Conservation (phyloP, 2,113 vertebrate genomes). For the Lonchura striata region DNA sequence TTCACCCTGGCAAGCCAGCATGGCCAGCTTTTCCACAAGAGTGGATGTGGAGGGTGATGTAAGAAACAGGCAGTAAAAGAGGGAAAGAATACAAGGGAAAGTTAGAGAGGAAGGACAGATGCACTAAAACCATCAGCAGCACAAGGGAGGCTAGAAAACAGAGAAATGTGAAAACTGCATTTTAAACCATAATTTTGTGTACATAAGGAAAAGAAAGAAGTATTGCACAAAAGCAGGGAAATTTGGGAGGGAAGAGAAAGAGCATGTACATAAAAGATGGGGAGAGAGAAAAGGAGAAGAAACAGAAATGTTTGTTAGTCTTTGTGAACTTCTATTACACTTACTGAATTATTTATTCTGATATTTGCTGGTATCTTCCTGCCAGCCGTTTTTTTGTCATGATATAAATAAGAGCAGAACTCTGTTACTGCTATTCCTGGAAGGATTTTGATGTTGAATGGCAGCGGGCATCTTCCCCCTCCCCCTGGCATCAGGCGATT, state of each 20-base stretch:
- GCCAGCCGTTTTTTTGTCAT: slow-evolving; percentile 37
- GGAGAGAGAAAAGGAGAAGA: background rate
- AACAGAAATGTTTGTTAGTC: background rate
- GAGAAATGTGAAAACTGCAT: background rate
- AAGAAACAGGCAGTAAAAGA: background rate
- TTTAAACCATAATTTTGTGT: background rate
- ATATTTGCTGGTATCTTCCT: slow-evolving; percentile 44
- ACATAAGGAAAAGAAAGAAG: background rate
- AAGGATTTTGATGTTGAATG: slow-evolving; percentile 35
- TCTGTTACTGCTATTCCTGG: background rate
- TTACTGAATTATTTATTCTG: slow-evolving; percentile 50
- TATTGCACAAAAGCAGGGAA: background rate
- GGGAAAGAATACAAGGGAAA: background rate
- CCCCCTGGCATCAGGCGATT: slow-evolving; percentile 41
- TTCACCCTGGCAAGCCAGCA: background rate
- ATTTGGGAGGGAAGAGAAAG: background rate
- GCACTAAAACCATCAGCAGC: background rate
- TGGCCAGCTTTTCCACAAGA: background rate
- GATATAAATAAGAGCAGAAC: slow-evolving; percentile 24
- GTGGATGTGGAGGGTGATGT: background rate
- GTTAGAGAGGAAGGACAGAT: background rate
- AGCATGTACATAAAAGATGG: background rate
- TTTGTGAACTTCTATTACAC: background rate
- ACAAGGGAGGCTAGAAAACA: background rate
- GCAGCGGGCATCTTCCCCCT: background rate